These are phyloP conservation scores for Apogon hyalosoma DNA, from an alignment of 2,797 vertebrate genomes.

Conservation along the genomic window DNA sequence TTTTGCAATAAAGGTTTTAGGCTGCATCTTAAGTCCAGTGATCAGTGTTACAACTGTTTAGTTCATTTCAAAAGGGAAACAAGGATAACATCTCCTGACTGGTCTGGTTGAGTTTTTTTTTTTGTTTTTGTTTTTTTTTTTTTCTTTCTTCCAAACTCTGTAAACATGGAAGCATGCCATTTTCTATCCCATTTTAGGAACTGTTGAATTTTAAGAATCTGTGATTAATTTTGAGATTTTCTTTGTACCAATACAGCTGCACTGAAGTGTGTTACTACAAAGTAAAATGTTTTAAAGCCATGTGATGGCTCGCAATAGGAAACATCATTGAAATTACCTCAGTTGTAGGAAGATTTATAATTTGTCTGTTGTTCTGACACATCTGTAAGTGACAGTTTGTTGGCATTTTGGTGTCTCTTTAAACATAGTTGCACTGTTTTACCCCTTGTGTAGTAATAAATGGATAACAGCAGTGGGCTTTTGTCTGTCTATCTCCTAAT, in stretches of 20 bases:
- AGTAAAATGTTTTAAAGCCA: conserved; percentile 22
- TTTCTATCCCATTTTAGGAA: conserved; percentile 40
- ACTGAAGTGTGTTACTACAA: conserved; percentile 41
- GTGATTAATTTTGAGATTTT: conserved; percentile 21
- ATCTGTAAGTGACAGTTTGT: conserved; percentile 9
- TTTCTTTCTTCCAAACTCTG: conserved; percentile 5
- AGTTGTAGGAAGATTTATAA: conserved; percentile 10
- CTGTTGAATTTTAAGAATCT: conserved; percentile 35
- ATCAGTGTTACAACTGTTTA: conserved; percentile 28
- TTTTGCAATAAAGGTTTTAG: conserved; percentile 30
- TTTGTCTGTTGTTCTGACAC: conserved; percentile 22
- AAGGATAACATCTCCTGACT: conserved; percentile 11
- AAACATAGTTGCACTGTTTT: conserved; percentile 63
- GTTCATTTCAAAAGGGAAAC: conserved; percentile 40
- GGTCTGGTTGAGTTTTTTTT: background rate
- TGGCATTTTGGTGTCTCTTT: conserved; percentile 43
- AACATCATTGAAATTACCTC: conserved; percentile 10
- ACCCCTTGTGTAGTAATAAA: conserved; percentile 67
- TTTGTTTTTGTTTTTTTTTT: background rate
- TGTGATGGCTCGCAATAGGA: conserved; percentile 12
- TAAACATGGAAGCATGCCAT: conserved; percentile 20
- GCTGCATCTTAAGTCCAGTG: background rate
- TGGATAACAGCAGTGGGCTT: conserved; percentile 28
- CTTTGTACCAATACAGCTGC: conserved; percentile 39
- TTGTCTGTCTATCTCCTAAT: background rate